Evolutionary conservation across 2,888 invertebrate genomes (phyloP), one percentile per base, ranked within the genome.

Genomic region (Lithosia quadra): DNA sequence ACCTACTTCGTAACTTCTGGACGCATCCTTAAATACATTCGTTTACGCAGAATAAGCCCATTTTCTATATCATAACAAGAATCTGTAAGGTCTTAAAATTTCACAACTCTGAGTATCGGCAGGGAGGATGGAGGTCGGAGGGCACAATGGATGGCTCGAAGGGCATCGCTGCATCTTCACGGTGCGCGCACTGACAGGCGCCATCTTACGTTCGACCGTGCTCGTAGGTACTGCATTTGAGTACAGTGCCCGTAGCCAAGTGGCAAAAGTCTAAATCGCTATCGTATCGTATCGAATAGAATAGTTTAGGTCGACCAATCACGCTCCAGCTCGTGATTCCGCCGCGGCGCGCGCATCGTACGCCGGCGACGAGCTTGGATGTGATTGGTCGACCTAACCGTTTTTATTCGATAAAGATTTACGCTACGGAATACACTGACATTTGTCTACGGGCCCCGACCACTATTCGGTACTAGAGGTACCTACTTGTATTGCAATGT

Each of bases 131-230:
- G 86, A 87, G 90, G 88, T 85, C 87, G 83, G 86, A 90, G 91
- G 90, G 88, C 84, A 94, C 94, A 94, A 94, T 94, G 88, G 92
- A 81, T 71, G 61, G 75, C 71, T 69, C 84, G 92, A 92, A 94
- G 95, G 94, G 92, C 94, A 94, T 94, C 94, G 83, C 72, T 39
- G 34, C 87, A 94, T 94, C 93, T 92, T 94, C 86, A 93, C 94
- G 94, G 88, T 88, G 84, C 74, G 68, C 86, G 90, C 82, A 71
- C 85, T 72, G 79, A 75, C 77, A 71, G 73, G 75, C 78, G 73
- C 82, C 55, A 60, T 67, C 59, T 21, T 33, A 57, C 68, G 63
- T 71, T 33, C 63, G 71, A 59, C 59, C 63, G 58, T 63, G 49
- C n/a, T 11, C 11, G 22, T 24, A 56, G 22, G 55, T 56, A 56